Conservation (phyloP, 92 coral and sea anemone genomes). For the Bergia sp. region DNA sequence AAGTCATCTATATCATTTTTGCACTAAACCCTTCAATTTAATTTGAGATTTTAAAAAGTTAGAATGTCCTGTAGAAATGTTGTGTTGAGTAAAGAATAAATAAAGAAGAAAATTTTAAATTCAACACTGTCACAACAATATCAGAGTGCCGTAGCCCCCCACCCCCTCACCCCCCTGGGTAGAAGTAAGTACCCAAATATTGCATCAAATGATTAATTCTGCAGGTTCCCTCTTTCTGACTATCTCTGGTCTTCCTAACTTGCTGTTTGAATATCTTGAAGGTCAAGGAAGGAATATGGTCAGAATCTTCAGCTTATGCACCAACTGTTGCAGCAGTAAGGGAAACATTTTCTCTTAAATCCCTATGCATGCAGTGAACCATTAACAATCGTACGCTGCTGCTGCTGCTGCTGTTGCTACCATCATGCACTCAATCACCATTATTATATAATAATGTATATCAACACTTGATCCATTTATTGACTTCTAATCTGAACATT, state of each 20-base stretch:
- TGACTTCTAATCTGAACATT: background rate
- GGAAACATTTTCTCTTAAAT: conserved; percentile 31
- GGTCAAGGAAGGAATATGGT: conserved; percentile 88
- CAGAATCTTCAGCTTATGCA: conserved; percentile 92
- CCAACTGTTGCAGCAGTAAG: conserved; percentile 95
- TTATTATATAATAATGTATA: background rate
- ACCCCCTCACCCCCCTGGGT: background rate
- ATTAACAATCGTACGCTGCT: conserved; percentile 18
- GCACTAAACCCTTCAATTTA: too few relatives aligned
- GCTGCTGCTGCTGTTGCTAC: background rate
- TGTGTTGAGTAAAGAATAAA: too few relatives aligned
- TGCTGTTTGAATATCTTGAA: conserved; percentile 65
- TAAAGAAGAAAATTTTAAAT: too few relatives aligned
- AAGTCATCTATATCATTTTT: too few relatives aligned
- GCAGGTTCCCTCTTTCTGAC: conserved; percentile 49
- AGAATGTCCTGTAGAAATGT: too few relatives aligned
- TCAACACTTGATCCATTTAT: background rate
- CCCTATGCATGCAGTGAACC: conserved; percentile 15
- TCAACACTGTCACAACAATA: too few relatives aligned
- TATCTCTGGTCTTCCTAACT: conserved; percentile 53
- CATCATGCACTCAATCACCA: background rate
- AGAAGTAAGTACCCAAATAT: background rate
- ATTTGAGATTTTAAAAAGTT: too few relatives aligned
- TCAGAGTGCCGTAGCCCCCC: background rate
- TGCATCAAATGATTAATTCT: background rate